Evolutionary conservation across 64 coral and sea anemone species (phyloP).

Genomic region (Hydrozoanthus tunicans): DNA sequence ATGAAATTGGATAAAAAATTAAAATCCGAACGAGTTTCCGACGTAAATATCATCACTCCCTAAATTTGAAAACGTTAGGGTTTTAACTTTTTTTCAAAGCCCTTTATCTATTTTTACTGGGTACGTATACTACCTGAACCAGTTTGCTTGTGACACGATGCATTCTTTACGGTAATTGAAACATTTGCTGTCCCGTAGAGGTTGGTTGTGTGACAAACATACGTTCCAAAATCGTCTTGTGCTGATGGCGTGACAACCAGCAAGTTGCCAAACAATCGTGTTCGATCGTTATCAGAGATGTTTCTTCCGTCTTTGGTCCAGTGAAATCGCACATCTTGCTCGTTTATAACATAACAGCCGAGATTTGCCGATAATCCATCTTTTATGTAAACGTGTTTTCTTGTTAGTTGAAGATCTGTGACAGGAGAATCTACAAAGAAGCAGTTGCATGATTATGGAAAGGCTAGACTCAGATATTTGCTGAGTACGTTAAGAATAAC

Average conservation of each 20-base stretch:
- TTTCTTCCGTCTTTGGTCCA: conserved; percentile 36
- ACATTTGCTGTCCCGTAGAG: conserved; percentile 17
- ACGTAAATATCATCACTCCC: too few relatives aligned
- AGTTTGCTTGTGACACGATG: neutral
- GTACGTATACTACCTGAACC: neutral
- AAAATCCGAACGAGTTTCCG: too few relatives aligned
- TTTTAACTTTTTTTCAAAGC: too few relatives aligned
- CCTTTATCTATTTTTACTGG: neutral
- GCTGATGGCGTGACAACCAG: conserved; percentile 9
- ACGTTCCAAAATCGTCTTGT: conserved; percentile 30
- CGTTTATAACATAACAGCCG: conserved; percentile 30
- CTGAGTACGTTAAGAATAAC: too few relatives aligned
- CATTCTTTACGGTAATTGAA: conserved; percentile 6
- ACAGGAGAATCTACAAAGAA: neutral
- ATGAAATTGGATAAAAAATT: too few relatives aligned
- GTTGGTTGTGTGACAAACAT: conserved; percentile 36
- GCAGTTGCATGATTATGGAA: neutral
- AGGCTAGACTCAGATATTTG: neutral
- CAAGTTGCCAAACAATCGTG: neutral
- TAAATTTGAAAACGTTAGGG: too few relatives aligned
- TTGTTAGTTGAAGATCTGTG: conserved; percentile 11
- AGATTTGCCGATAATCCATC: conserved; percentile 3
- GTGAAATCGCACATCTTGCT: neutral
- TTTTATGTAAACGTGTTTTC: neutral
- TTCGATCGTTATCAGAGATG: neutral